Percentiles rank a stretch among this genome's conserved stretches.
Conservation (phyloP, 2,113 vertebrate species). For the Pyxicephalus adspersus region DNA sequence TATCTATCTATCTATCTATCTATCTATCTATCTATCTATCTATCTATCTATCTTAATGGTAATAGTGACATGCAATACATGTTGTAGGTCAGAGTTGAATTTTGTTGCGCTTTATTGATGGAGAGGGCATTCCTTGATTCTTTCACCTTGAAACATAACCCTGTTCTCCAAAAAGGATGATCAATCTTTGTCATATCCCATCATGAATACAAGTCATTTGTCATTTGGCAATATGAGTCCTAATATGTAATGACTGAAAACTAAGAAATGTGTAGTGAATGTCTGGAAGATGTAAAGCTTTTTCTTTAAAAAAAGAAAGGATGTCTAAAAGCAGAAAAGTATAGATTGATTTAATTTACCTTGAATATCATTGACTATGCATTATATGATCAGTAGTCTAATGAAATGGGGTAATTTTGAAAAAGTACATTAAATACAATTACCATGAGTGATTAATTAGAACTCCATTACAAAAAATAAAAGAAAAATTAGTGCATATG, state of each 20-base stretch:
- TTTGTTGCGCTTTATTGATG: conserved; percentile 36
- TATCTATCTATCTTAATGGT: too few species aligned
- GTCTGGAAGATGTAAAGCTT: conserved; percentile 1
- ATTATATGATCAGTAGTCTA: too few species aligned
- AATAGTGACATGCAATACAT: neutral
- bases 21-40: neutral
- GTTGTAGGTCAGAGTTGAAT: conserved; percentile 28
- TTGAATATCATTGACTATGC: too few species aligned
- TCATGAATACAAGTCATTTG: conserved; percentile 7
- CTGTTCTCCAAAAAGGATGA: conserved; percentile 54
- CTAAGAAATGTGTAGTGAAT: conserved; percentile 21
- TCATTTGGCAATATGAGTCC: conserved; percentile 20
- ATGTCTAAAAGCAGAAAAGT: too few species aligned
- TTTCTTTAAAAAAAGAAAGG: neutral
- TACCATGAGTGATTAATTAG: too few species aligned
- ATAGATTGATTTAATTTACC: too few species aligned
- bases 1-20: neutral
- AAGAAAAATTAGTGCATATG: too few species aligned
- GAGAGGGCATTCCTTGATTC: conserved; percentile 28
- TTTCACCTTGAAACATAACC: conserved; percentile 42
- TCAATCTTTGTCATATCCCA: conserved; percentile 25
- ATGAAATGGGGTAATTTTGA: too few species aligned
- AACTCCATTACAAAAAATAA: too few species aligned
- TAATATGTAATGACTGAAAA: conserved; percentile 37
- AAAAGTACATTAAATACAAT: too few species aligned